Base-by-base conservation (phyloP, 2,797 vertebrate species). In the Hirundo rustica region DNA sequence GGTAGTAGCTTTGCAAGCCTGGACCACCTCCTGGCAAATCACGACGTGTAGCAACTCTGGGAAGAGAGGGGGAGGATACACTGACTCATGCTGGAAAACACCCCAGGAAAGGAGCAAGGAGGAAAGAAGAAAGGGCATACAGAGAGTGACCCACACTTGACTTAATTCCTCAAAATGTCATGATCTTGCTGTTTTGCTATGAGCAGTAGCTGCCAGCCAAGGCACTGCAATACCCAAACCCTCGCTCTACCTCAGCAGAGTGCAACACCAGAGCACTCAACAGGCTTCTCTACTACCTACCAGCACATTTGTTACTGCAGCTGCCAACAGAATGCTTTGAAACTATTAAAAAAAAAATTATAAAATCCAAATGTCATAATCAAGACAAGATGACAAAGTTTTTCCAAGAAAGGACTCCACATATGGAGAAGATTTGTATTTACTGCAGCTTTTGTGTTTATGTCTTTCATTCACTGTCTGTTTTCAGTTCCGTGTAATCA, bases 381-480 rank as follows among this genome's bases (percentile, higher is more conserved):
- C 21, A 15, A 92, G 42, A 71, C 22, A 94, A 54, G 58, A 85
- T 27, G 32, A 79, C 42, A 34, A 47, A 47, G 23, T 70, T 82
- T 82, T 72, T 86, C 77, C 51, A 79, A 67, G 29, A 82, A 76
- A 85, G 44, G 18, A 40, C 32, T 79, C 36, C 67, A 20, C 45
- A 45, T 25, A 40, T 11, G 32, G 36, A 51, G 38, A 84, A 68
- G 38, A 73, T 73, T 78, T 89, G 27, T 72, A 85, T 91, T 84
- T 93, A 51, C 48, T 51, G 22, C 60, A 87, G 58, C 18, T 91
- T 66, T 82, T 11, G 6, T 70, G 40, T 71, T 95, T 72, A 60
- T 25, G 62, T 44, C 55, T 89, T 48, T 26, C 23, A 27, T 36
- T 80, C 14, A 3, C 47, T 0, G 1, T 26, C 80, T 95, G 77